A percentile compares a stretch with the other conserved stretches of the same genome.
phyloP scores from a whole-genome alignment of 2,888 invertebrate genomes.

The Ichneumon xanthorius region DNA sequence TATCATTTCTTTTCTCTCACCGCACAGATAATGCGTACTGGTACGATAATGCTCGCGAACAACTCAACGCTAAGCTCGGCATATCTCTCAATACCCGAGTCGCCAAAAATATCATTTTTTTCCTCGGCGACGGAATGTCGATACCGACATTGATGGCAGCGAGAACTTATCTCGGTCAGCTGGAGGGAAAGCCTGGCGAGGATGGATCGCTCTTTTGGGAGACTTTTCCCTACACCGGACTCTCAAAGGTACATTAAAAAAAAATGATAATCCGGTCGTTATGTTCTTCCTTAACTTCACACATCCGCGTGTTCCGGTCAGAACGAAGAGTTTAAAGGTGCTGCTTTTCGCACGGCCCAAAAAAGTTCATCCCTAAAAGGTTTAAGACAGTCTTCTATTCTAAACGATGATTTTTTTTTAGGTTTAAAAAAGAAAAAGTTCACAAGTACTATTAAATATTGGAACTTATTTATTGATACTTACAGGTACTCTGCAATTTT shows the following conservation, averaged over 20 bases:
- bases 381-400: too few relatives aligned
- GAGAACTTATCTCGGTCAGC: constrained; percentile 90
- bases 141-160: constrained; percentile 92
- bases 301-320: too few relatives aligned
- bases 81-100: constrained; percentile 81
- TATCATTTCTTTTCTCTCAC: constrained; percentile 1
- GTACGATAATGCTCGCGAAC: constrained; percentile 85
- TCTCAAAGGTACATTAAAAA: constrained; percentile 87
- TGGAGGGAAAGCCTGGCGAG: constrained; percentile 88
- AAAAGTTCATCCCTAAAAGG: too few relatives aligned
- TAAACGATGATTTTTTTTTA: too few relatives aligned
- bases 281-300: too few relatives aligned
- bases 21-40: constrained; percentile 82
- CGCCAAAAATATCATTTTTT: constrained; percentile 92
- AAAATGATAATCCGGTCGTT: not conserved
- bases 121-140: constrained; percentile 96
- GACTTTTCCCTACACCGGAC: constrained; percentile 90
- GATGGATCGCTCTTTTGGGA: constrained; percentile 91
- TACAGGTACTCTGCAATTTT: too few relatives aligned
- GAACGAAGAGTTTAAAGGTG: too few relatives aligned
- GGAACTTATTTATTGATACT: too few relatives aligned
- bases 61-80: constrained; percentile 82
- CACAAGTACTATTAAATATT: too few relatives aligned
- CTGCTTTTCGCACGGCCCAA: too few relatives aligned
- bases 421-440: too few relatives aligned